Conservation (phyloP, 2,888 invertebrate genomes). For the Pollenia amentaria region DNA sequence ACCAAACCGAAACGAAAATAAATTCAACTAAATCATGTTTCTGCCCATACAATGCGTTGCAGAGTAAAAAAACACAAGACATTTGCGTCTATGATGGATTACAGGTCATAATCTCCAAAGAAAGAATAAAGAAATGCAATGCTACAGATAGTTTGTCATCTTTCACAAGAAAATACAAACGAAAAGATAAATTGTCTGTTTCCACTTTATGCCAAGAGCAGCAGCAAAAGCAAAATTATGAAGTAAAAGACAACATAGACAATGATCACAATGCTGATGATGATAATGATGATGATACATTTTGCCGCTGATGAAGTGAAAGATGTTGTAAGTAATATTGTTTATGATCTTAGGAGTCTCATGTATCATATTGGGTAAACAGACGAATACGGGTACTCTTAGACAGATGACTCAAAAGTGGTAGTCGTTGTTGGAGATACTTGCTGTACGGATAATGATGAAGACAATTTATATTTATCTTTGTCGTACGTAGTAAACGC, state of each 20-base stretch:
- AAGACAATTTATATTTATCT: slow-evolving; percentile 50
- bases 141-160: slow-evolving; percentile 61
- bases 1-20: slow-evolving; percentile 31
- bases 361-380: not conserved
- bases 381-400: not conserved
- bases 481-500: not conserved
- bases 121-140: slow-evolving; percentile 49
- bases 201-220: slow-evolving; percentile 57
- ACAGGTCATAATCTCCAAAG: slow-evolving; percentile 64
- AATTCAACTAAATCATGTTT: slow-evolving; percentile 35
- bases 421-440: slow-evolving; percentile 15
- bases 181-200: slow-evolving; percentile 60
- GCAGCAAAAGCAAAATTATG: not conserved
- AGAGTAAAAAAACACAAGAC: slow-evolving; percentile 17
- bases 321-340: slow-evolving; percentile 44
- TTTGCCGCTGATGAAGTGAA: slow-evolving; percentile 37
- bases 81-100: slow-evolving; percentile 61
- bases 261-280: not conserved
- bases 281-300: not conserved
- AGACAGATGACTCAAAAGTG: not conserved
- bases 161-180: slow-evolving; percentile 18
- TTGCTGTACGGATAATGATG: slow-evolving; percentile 21
- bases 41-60: not conserved
- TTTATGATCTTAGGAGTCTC: slow-evolving; percentile 36
- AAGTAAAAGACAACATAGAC: slow-evolving; percentile 2